phyloP scores from a whole-genome alignment of 2,888 invertebrate species.

The Ichneumoninae sp. region DNA sequence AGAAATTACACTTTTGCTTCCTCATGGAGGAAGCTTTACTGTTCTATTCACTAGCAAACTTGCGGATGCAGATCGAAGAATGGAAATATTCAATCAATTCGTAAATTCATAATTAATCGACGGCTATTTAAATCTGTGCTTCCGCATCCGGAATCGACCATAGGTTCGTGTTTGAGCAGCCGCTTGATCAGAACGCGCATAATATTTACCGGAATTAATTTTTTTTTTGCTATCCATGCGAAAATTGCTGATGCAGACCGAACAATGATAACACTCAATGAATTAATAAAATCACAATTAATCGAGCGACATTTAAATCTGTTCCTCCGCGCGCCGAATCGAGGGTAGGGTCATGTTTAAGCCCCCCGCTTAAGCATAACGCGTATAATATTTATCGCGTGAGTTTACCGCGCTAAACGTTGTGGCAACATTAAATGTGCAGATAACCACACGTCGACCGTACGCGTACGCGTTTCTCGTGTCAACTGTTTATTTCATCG shows the following conservation, averaged over 20 bases:
- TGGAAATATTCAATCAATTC: not conserved
- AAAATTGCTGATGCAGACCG: not conserved
- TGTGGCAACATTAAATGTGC: slow-evolving; percentile 57
- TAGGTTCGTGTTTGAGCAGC: not conserved
- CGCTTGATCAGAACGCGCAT: not conserved
- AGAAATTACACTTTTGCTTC: too few relatives aligned
- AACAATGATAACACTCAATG: not conserved
- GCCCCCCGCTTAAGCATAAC: not conserved
- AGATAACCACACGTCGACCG: slow-evolving; percentile 51
- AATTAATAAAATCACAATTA: not conserved
- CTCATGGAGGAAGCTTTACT: too few relatives aligned
- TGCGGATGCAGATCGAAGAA: not conserved
- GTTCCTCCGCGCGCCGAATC: not conserved
- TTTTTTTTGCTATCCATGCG: not conserved
- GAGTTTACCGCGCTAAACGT: slow-evolving; percentile 54
- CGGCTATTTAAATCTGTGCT: not conserved
- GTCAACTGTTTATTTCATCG: slow-evolving; percentile 26
- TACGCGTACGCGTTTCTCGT: not conserved
- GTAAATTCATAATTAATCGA: not conserved
- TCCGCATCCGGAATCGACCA: not conserved
- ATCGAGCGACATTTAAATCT: not conserved
- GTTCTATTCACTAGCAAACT: not conserved
- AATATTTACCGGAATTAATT: not conserved
- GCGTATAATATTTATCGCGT: not conserved
- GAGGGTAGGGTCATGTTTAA: not conserved